phyloP scores from a whole-genome alignment of 2,113 vertebrate species.

The Cercocebus atys region DNA sequence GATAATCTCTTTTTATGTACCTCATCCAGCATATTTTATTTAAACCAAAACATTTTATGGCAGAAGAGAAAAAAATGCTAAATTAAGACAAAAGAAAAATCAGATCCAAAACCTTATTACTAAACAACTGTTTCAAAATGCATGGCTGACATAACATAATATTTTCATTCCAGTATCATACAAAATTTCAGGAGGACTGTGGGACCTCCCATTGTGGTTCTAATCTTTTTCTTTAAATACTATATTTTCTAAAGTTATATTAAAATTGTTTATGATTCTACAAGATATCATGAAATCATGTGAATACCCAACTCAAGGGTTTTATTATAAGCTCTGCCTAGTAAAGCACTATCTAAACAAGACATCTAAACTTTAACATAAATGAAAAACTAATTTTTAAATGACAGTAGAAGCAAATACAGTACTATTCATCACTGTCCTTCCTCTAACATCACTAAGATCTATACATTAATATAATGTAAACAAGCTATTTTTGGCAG shows the following conservation, averaged over 20 bases:
- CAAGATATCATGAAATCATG: neutral
- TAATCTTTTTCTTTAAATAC: neutral
- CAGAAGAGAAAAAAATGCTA: neutral
- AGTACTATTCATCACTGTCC: neutral
- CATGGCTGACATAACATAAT: neutral
- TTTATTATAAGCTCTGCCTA: neutral
- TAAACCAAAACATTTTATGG: conserved; percentile 2
- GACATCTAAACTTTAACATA: neutral
- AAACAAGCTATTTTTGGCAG: neutral
- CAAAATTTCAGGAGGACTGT: neutral
- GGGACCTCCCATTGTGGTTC: neutral
- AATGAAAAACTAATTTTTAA: neutral
- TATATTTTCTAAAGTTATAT: conserved; percentile 21
- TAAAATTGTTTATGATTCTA: neutral
- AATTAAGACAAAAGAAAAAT: neutral
- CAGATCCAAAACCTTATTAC: conserved; percentile 28
- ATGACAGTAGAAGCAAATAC: neutral
- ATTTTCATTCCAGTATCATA: neutral
- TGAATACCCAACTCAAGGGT: neutral
- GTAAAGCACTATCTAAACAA: conserved; percentile 5
- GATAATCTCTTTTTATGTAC: neutral
- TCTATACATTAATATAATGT: neutral
- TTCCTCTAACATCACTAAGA: neutral
- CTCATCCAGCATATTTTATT: neutral
- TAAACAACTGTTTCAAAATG: conserved; percentile 5